Base-by-base conservation (phyloP, 2,888 invertebrate species). In the Venusia cambrica region DNA sequence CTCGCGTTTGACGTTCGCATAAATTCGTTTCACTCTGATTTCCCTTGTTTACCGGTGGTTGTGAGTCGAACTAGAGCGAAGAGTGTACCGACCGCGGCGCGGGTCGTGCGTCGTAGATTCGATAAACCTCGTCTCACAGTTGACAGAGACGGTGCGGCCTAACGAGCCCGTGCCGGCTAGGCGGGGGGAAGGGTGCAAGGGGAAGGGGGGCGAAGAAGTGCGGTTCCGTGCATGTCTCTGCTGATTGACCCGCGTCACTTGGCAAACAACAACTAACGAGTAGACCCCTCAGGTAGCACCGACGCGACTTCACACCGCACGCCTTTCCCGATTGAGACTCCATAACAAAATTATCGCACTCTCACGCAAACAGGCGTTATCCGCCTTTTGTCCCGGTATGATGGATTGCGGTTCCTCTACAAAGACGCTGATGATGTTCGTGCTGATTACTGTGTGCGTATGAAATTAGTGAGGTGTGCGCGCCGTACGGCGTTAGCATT, bases 161-260 rank as follows among this genome's bases (percentile, higher is more conserved):
- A 83, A 83, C 80, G 81, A 83, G 74, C 68, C 73, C 69, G 62
- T 62, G 51, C 56, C 55, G 18, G 33, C 33, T 34, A 29, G 51
- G 54, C 54, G 57, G 57, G 58, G 54, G 61, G 50, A 52, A 64
- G 49, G 44, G n/a, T n/a, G n/a, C 54, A 57, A 58, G 64, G 61
- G 48, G 37, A 42, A 56, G 68, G 68, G 71, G 73, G 71, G 62
- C 67, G 84, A 85, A 85, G 87, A 85, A 87, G 83, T 85, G 87
- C 80, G 87, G 87, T 85, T 83, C 85, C 85, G 78, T 85, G 85
- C 85, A 85, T 87, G 85, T 79, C 84, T 80, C 84, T 84, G 83
- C 85, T 87, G 87, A 87, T 87, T 87, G 87, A 87, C 87, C 87
- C 84, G 85, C 84, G 85, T 84, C 84, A 85, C 87, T 87, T 75